Conservation (phyloP, 2,113 vertebrate species). For the Apteryx mantelli region DNA sequence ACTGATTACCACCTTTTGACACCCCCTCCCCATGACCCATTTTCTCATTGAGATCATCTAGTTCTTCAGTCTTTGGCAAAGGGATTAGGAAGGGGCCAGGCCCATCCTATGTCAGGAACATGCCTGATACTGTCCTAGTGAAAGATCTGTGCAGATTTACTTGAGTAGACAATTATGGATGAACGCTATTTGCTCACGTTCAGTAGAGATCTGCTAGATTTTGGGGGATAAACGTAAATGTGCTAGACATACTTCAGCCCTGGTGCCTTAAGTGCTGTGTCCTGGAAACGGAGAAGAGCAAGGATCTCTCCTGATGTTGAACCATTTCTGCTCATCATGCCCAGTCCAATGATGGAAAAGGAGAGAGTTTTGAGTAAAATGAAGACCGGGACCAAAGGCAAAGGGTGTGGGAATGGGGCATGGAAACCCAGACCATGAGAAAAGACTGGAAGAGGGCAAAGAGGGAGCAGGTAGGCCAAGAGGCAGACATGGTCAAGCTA, state of each 20-base stretch:
- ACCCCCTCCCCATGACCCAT: background rate
- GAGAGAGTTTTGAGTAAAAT: background rate
- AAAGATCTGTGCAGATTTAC: background rate
- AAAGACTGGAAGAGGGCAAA: background rate
- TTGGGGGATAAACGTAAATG: background rate
- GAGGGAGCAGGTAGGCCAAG: background rate
- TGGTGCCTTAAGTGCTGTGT: background rate
- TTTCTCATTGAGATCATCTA: background rate
- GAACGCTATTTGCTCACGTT: background rate
- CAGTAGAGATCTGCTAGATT: background rate
- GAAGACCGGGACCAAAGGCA: background rate
- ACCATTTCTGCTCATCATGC: background rate
- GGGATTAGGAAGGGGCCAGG: background rate
- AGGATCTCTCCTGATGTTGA: background rate
- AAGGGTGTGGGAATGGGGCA: background rate
- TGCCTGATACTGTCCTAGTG: background rate
- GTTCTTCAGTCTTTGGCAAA: background rate
- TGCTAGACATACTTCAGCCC: background rate
- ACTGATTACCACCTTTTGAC: background rate
- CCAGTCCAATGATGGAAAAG: background rate
- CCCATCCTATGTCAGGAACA: accelerated
- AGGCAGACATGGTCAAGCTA: background rate
- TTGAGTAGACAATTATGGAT: no score
- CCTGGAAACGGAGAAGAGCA: background rate
- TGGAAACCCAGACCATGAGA: background rate